Base-by-base conservation (phyloP, 2,888 invertebrate species). In the Liodrosophila aerea region DNA sequence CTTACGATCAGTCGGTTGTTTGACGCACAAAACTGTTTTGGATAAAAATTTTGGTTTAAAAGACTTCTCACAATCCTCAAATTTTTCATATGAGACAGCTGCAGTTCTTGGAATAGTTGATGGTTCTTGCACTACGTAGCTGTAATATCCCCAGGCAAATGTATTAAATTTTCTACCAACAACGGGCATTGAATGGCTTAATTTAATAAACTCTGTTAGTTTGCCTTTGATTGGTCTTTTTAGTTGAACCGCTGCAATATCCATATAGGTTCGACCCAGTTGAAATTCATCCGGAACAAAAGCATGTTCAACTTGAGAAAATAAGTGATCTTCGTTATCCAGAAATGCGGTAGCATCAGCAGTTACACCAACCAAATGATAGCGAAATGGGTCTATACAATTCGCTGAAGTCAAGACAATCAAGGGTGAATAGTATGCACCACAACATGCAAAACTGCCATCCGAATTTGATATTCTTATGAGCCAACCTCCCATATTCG, bases 171-270 rank as follows among this genome's bases (percentile, higher is more conserved):
- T 0, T 5, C n/a, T 29, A 0, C 13, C 37, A 1, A 0, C 3
- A 0, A 0, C 5, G 0, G 15, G 9, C 0, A 4, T 2, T 0
- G 1, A 4, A 2, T 0, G 1, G n/a, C 61, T 53, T 0, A 74
- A 41, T 5, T 12, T 12, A 2, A 76, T 77, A 11, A 76, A 74
- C 16, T 77, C 75, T 0, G 52, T 64, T 40, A 71, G 4, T 3
- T 4, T 22, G 2, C 78, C 75, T 7, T 11, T 13, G 4, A 76
- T 29, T n/a, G 75, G 75, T 1, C 8, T 12, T 4, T 27, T 29
- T 0, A 76, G 30, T 4, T 47, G 46, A 1, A 77, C 16, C 11
- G 78, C 1, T 0, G 78, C 78, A 2, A 76, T 30, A 29, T 76
- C 72, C 61, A 45, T 54, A 15, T 46, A n/a, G 0, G 36, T 36